Percentiles rank a stretch among this genome's conserved stretches.
Conservation (phyloP, 2,797 vertebrate species). For the Cephalopachus bancanus region DNA sequence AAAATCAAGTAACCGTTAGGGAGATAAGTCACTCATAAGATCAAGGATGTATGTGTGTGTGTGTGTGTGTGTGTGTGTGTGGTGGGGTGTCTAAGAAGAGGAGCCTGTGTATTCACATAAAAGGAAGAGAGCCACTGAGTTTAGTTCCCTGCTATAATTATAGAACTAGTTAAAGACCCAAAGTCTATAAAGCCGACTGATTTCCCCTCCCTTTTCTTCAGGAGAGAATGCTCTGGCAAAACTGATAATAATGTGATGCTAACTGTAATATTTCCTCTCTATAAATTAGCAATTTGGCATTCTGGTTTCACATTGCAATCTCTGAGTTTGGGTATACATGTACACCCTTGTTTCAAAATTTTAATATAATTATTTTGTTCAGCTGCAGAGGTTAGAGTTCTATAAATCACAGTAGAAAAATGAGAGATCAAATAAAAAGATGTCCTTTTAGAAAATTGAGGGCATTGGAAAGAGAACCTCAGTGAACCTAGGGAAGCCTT, state of each 20-base stretch:
- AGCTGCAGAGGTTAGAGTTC: neutral
- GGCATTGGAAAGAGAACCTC: neutral
- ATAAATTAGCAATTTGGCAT: neutral
- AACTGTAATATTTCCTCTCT: neutral
- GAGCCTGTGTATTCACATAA: accelerated
- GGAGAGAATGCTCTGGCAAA: neutral
- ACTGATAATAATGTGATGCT: neutral
- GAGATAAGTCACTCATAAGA: neutral
- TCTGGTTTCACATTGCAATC: neutral
- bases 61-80: neutral
- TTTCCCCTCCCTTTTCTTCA: neutral
- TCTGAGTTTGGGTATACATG: neutral
- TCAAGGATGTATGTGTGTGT: neutral
- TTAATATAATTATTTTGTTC: neutral
- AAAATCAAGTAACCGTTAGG: neutral
- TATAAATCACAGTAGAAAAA: neutral
- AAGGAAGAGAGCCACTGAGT: neutral
- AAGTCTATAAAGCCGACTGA: neutral
- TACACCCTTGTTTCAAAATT: neutral
- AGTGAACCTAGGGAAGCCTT: neutral
- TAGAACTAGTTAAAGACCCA: neutral
- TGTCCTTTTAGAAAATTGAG: neutral
- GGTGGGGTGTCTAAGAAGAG: no score
- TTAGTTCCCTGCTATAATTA: neutral
- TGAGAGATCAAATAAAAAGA: neutral